Percentiles rank a stretch among this genome's conserved stretches.
phyloP scores from a whole-genome alignment of 2,888 invertebrate species.

The Steinernema hermaphroditum region DNA sequence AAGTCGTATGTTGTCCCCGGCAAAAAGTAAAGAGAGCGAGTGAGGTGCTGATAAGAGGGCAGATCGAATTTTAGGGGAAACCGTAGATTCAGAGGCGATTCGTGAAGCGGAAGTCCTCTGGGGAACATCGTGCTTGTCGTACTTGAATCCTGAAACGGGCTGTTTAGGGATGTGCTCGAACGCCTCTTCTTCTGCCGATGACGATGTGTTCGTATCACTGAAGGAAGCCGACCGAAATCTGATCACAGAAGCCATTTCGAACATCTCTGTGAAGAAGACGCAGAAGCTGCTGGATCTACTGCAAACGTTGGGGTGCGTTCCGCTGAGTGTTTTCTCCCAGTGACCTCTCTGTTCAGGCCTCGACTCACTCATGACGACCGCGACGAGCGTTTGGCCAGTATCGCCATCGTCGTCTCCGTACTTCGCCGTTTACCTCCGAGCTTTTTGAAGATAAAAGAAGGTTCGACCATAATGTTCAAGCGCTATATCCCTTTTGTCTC shows the following conservation, averaged over 20 bases:
- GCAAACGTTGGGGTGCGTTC: conserved; percentile 31
- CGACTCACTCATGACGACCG: conserved; percentile 34
- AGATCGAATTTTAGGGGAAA: too few relatives aligned
- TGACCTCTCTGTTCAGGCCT: conserved; percentile 32
- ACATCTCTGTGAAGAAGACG: conserved; percentile 12
- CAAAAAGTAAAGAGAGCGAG: not conserved
- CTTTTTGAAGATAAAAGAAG: conserved; percentile 41
- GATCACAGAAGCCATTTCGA: not conserved
- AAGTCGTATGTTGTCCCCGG: not conserved
- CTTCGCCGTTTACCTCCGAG: conserved; percentile 37
- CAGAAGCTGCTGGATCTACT: conserved; percentile 12
- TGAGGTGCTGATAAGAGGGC: not conserved
- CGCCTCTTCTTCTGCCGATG: too few relatives aligned
- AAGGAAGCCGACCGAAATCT: conserved; percentile 18
- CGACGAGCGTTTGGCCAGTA: conserved; percentile 34
- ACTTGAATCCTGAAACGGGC: too few relatives aligned
- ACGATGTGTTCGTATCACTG: not conserved
- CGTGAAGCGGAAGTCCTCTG: too few relatives aligned
- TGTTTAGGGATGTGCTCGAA: too few relatives aligned
- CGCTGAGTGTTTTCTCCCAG: not conserved
- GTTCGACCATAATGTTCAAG: conserved; percentile 29
- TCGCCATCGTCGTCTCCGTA: conserved; percentile 41
- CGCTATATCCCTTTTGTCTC: conserved; percentile 30
- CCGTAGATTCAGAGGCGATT: too few relatives aligned
- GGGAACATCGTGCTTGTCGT: too few relatives aligned